Base-by-base conservation (phyloP, 2,113 vertebrate species). In the Clinocottus analis region DNA sequence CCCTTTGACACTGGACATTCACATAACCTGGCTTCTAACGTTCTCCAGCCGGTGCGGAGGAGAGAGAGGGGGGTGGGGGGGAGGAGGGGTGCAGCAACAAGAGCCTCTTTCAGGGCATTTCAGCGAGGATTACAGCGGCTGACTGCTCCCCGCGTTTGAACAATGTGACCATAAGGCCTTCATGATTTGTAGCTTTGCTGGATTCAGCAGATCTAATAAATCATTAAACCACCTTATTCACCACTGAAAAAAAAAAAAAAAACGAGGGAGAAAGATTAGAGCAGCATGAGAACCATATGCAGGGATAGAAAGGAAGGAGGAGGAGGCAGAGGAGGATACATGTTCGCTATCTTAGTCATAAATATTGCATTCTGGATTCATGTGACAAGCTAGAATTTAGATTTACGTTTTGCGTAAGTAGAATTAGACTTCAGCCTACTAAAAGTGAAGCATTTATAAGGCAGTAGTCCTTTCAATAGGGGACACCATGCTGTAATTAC, bases 61-160 rank as follows among this genome's bases (percentile, higher is more conserved):
- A 66, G 49, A 25, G 68, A 35, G 39, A 37, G 71, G 35, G 45
- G 59, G n/a, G n/a, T n/a, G n/a, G n/a, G 71, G 35, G 45, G 59
- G n/a, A n/a, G n/a, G n/a, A n/a, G n/a, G 41, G 41, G 41, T 37
- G 83, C 33, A 19, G 72, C 79, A 85, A 93, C 91, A 93, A 90
- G 77, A 91, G 80, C 37, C 76, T 83, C 89, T 90, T 91, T 93
- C 87, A 92, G 83, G 60, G 74, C 78, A 88, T 92, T 92, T 93
- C 90, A 92, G 64, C 21, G 0, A 41, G 75, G 90, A 92, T 91
- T 90, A 93, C 70, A 73, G 87, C 31, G 75, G 83, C 85, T 87
- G 83, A 89, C 81, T 79, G 79, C 78, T 90, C 80, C 51, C 82
- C 53, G 31, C 58, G 49, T 86, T 86, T 87, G 70, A 92, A 93